Base-by-base conservation (phyloP, 2,113 vertebrate species). In the Silurus glanis region DNA sequence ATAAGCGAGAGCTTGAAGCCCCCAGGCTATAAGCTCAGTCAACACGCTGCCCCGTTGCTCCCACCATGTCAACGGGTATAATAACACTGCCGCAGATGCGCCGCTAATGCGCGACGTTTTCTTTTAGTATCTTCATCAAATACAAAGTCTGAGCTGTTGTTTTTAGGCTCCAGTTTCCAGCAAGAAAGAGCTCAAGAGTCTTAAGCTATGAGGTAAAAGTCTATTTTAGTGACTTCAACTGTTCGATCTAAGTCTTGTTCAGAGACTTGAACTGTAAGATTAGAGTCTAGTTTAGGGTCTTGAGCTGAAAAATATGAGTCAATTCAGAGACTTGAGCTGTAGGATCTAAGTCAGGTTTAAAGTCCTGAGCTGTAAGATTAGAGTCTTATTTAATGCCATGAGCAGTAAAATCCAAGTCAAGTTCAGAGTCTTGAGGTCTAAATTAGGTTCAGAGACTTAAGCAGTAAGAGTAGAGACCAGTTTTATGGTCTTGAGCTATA, bases 1-100 rank as follows among this genome's bases (percentile, higher is more conserved):
- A 61, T 86, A 79, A 56, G 61, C 13, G 4, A 47, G 45, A 93
- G 80, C n/a, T 37, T 61, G 45, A 51, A 55, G 13, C 79, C 85
- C 67, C 47, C 80, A 58, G 59, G 86, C 69, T 45, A 17, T 64
- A 13, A 82, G 17, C 56, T 74, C 80, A 74, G 58, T 75, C 85
- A 82, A 82, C 74, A 82, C 71, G 87, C 55, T 21, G 66, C 62
- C 14, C 72, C 72, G 7, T 53, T 25, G 37, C 55, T 82, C 66
- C 45, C 67, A 82, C 49, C 47, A 75, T 47, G 49, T 66, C 47
- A 75, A 17, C 23, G 74, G 45, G n/a, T 51, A 6, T 82, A 82
- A 86, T 45, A 55, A 82, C 51, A 55, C 58, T 25, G 19, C 67
- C 8, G 21, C 47, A 23, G 6, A 37, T 61, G 8, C 37, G 3